These are phyloP conservation scores for Phylloscopus whistleri DNA, from an alignment of 2,113 vertebrate genomes.

Conservation along the genomic window DNA sequence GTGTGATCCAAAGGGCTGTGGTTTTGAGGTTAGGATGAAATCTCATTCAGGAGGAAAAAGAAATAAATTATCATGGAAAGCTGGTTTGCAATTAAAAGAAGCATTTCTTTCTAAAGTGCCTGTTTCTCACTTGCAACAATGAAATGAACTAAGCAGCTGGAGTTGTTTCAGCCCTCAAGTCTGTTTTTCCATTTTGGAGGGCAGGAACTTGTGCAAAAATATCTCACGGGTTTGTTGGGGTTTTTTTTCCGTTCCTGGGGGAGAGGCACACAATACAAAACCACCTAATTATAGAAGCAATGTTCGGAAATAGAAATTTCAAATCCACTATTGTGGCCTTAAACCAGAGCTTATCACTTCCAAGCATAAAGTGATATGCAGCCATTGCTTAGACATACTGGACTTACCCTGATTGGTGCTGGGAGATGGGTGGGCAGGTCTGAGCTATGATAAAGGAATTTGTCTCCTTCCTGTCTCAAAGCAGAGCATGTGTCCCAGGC, in stretches of 20 bases:
- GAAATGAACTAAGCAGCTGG: background rate
- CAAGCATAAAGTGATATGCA: background rate
- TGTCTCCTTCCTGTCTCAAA: background rate
- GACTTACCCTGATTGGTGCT: background rate
- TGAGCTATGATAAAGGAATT: background rate
- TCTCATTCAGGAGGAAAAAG: background rate
- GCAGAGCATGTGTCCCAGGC: background rate
- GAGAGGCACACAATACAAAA: background rate
- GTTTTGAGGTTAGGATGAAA: conserved; percentile 1
- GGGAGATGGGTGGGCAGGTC: background rate
- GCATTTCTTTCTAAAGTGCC: background rate
- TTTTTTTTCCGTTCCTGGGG: background rate
- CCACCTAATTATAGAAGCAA: background rate
- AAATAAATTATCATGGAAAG: background rate
- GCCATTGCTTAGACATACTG: background rate
- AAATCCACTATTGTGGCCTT: background rate
- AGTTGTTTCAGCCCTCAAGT: background rate
- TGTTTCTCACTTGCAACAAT: background rate
- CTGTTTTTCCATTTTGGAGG: conserved; percentile 26
- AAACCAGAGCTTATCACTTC: background rate
- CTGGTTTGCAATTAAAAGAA: conserved; percentile 11
- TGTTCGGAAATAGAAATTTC: background rate
- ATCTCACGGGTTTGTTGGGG: background rate
- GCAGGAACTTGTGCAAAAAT: background rate
- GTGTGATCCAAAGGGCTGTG: background rate